phyloP scores from a whole-genome alignment of 2,113 vertebrate genomes.

The Nettapus auritus region DNA sequence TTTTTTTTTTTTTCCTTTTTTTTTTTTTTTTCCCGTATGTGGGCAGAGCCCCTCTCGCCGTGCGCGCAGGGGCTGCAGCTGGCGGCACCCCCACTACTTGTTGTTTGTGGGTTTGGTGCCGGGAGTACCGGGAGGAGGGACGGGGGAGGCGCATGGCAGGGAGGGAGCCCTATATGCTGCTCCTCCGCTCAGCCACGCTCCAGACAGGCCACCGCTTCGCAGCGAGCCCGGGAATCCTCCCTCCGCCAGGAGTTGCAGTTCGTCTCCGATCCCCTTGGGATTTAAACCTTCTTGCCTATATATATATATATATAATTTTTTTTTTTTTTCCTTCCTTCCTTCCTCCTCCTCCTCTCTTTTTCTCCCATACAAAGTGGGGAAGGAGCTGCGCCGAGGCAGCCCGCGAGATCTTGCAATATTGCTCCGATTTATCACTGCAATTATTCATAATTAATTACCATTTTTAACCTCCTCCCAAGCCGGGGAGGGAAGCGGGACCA shows the following conservation, averaged over 20 bases:
- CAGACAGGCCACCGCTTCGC: conserved; percentile 29
- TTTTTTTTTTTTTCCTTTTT: too few species aligned
- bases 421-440: conserved; percentile 20
- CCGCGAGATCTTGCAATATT: conserved; percentile 24
- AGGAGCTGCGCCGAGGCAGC: conserved; percentile 41
- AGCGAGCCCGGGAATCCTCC: neutral
- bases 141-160: conserved; percentile 51
- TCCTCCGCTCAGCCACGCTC: conserved; percentile 6
- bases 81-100: conserved; percentile 21
- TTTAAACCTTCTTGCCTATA: conserved; percentile 33
- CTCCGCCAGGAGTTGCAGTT: conserved; percentile 29
- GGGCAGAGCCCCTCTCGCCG: neutral
- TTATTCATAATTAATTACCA: conserved; percentile 24
- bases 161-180: conserved; percentile 37
- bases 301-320: neutral
- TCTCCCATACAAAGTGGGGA: conserved; percentile 53
- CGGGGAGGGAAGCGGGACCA: neutral
- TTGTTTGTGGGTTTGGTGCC: conserved; percentile 39
- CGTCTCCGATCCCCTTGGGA: conserved; percentile 54
- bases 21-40: neutral
- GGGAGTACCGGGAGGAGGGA: conserved; percentile 42
- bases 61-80: neutral
- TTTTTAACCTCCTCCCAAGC: conserved; percentile 23
- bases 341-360: neutral
- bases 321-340: too few species aligned